Evolutionary conservation across 2,888 invertebrate species (phyloP).

Genomic region (Andrena flavipes): DNA sequence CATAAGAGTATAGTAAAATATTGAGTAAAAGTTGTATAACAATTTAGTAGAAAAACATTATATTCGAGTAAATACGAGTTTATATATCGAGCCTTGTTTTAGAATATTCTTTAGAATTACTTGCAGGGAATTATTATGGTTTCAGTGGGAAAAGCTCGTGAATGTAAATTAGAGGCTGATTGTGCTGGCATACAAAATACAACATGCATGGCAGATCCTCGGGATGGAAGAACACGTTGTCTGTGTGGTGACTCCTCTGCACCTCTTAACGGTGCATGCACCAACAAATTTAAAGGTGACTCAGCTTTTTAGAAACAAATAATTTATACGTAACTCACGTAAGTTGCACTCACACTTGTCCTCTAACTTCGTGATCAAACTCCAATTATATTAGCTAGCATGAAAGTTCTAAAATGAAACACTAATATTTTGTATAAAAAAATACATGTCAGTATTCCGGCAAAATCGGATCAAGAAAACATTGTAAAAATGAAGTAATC

Average conservation of each 20-base stretch:
- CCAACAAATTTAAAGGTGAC: constrained; percentile 88
- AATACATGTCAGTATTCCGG: too few species aligned
- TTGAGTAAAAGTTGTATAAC: not conserved
- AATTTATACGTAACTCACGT: not conserved
- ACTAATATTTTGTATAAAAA: too few species aligned
- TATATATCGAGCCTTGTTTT: not conserved
- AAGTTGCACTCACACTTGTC: not conserved
- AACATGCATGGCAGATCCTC: constrained; percentile 88
- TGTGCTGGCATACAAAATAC: constrained; percentile 88
- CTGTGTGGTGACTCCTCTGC: constrained; percentile 90
- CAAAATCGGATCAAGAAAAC: too few species aligned
- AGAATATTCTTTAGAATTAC: not conserved
- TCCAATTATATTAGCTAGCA: not conserved
- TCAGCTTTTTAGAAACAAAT: not conserved
- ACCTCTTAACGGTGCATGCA: constrained; percentile 89
- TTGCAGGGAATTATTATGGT: constrained; percentile 22
- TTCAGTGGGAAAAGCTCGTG: constrained; percentile 86
- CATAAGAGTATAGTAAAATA: not conserved
- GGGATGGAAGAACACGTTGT: constrained; percentile 88
- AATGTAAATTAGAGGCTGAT: constrained; percentile 88
- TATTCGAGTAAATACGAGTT: not conserved
- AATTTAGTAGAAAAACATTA: not conserved
- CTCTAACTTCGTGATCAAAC: not conserved
- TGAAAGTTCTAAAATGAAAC: too few species aligned
- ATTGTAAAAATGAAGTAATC: not conserved